These are phyloP conservation scores for Oceanodroma leucorhoa DNA, from an alignment of 2,797 vertebrate genomes.

Conservation along the genomic window DNA sequence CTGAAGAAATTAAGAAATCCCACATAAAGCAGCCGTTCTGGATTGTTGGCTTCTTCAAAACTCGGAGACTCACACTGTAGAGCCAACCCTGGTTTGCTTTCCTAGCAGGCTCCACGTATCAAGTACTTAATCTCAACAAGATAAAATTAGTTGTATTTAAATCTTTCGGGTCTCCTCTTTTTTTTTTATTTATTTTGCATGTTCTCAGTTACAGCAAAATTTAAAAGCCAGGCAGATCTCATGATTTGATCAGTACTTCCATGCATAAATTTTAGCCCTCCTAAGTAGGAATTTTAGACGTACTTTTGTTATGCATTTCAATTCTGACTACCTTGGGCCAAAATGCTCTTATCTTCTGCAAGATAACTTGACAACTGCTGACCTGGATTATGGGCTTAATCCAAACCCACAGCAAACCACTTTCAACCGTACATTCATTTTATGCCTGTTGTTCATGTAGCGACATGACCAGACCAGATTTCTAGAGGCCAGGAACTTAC, in stretches of 20 bases:
- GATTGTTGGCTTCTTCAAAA: conserved; percentile 4
- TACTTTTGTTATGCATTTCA: not conserved
- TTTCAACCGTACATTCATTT: not conserved
- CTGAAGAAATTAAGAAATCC: conserved; percentile 19
- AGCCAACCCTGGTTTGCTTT: not conserved
- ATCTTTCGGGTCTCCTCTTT: not conserved
- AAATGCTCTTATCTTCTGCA: not conserved
- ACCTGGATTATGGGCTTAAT: conserved; percentile 34
- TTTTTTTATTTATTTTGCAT: not conserved
- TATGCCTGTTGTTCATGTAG: conserved; percentile 8
- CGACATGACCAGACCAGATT: conserved; percentile 12
- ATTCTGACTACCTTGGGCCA: not conserved
- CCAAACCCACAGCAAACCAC: conserved; percentile 25
- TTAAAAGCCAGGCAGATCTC: not conserved
- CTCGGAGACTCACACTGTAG: not conserved
- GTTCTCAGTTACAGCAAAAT: not conserved
- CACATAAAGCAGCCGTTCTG: not conserved
- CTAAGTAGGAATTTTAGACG: not conserved
- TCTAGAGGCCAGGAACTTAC: not conserved
- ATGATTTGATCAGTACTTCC: not conserved
- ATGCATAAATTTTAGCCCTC: not conserved
- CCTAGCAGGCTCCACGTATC: not conserved
- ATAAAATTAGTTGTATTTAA: not conserved
- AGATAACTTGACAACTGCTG: conserved; percentile 16
- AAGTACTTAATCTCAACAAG: not conserved